A percentile compares a stretch with the other conserved stretches of the same genome.
phyloP scores from a whole-genome alignment of 35 echinoderm and acorn worm species.

The Ophioderma brevispina region DNA sequence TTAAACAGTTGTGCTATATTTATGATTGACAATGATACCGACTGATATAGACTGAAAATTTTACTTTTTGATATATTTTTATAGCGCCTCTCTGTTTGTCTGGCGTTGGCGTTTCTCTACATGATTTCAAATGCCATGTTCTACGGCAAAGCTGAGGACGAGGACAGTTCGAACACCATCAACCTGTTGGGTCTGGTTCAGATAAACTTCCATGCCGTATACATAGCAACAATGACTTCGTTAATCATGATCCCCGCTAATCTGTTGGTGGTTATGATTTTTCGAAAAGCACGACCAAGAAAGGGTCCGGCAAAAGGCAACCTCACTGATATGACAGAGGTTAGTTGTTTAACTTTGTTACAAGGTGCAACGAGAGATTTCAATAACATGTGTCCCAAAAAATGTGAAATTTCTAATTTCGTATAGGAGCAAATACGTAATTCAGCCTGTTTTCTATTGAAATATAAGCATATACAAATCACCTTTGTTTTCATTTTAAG shows the following conservation, averaged over 20 bases:
- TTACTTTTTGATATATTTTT: background rate
- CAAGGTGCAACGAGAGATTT: no score
- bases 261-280: background rate
- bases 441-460: no score
- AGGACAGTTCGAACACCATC: background rate
- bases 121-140: constrained; percentile 96
- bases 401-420: no score
- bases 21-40: no score
- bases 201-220: background rate
- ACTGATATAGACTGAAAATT: no score
- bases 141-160: constrained; percentile 22
- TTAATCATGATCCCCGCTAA: background rate
- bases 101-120: constrained; percentile 60
- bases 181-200: background rate
- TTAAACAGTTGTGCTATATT: no score
- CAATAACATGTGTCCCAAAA: no score
- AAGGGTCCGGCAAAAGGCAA: background rate
- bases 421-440: no score
- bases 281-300: background rate
- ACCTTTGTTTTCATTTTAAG: no score
- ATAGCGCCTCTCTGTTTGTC: constrained; percentile 72
- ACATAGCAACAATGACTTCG: background rate
- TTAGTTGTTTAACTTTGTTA: background rate
- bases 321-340: background rate
- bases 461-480: no score